Base-by-base conservation (phyloP, 2,113 vertebrate species). In the Podocnemis expansa region DNA sequence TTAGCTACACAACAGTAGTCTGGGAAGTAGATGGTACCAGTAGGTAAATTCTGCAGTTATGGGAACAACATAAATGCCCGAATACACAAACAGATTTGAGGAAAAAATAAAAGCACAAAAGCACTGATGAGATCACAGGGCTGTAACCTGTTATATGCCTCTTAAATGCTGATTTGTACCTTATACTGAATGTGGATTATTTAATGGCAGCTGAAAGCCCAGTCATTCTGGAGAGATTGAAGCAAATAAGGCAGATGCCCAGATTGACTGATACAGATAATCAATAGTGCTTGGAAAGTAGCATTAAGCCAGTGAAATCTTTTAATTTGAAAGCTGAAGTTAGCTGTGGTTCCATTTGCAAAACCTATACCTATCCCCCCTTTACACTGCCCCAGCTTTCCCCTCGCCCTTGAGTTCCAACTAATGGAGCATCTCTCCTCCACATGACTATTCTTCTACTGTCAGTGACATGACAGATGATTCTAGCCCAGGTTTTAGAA, bases 91-190 rank as follows among this genome's bases (percentile, higher is more conserved):
- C 11, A 63, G 60, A 63, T 63, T 6, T 34, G 60, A 63, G 60
- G n/a, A 63, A 31, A 63, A 63, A 63, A 82, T 38, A 63, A 82
- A 85, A 55, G 31, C 17, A 41, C 10, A 45, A 49, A 0, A 0
- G 49, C n/a, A 22, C 8, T 5, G 27, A 86, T 63, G 76, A 43
- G 75, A 25, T 29, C 43, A 14, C 1, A 5, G 11, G 10, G 5
- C 34, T 54, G 84, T 89, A 84, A 93, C 51, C 29, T 54, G 81
- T 87, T 82, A 94, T 56, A n/a, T n/a, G 34, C 16, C 52, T 73
- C 84, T 75, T 38, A 22, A 82, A 56, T 47, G 75, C 1, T 31
- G 56, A 89, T 38, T 34, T 2, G 3, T 67, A 24, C 11, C 49
- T 41, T 29, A 10, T 19, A 38, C 45, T 89, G 58, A 8, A 75